Evolutionary conservation across 2,113 vertebrate genomes (phyloP).

Genomic region (Plectropomus leopardus): DNA sequence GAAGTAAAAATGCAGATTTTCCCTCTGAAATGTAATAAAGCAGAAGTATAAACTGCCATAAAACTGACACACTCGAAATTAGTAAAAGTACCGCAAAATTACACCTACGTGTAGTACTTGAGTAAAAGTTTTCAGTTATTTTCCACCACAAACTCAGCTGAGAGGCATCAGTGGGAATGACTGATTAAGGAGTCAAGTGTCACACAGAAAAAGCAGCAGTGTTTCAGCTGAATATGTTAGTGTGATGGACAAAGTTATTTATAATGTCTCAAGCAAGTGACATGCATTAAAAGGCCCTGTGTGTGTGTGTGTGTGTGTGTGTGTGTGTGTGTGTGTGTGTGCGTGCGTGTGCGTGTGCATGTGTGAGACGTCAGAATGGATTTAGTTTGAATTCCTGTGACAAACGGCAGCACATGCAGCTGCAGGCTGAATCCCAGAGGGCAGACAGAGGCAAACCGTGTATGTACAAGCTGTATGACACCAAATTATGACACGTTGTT

Average conservation of each 20-base stretch:
- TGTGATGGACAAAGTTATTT: slow-evolving; percentile 30
- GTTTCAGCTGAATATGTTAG: slow-evolving; percentile 18
- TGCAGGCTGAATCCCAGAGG: slow-evolving; percentile 41
- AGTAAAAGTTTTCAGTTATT: background rate
- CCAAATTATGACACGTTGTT: slow-evolving; percentile 20
- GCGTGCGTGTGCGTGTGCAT: background rate
- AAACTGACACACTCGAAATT: no score
- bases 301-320: background rate
- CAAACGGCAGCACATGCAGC: slow-evolving; percentile 26
- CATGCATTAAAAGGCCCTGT: slow-evolving; percentile 28
- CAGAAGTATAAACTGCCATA: background rate
- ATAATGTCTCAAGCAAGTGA: slow-evolving; percentile 28
- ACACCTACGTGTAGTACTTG: background rate
- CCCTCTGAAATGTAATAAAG: no score
- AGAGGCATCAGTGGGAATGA: slow-evolving; percentile 18
- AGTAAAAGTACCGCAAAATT: background rate
- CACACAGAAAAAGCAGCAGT: background rate
- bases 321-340: background rate
- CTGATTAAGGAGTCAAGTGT: background rate
- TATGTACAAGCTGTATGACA: background rate
- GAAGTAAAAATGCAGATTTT: background rate
- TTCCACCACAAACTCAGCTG: background rate
- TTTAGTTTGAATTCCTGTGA: slow-evolving; percentile 33
- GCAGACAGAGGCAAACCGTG: background rate
- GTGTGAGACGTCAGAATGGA: background rate